Evolutionary conservation across 1,140 invertebrate species (phyloP).

Genomic region (Megalonaias nervosa): DNA sequence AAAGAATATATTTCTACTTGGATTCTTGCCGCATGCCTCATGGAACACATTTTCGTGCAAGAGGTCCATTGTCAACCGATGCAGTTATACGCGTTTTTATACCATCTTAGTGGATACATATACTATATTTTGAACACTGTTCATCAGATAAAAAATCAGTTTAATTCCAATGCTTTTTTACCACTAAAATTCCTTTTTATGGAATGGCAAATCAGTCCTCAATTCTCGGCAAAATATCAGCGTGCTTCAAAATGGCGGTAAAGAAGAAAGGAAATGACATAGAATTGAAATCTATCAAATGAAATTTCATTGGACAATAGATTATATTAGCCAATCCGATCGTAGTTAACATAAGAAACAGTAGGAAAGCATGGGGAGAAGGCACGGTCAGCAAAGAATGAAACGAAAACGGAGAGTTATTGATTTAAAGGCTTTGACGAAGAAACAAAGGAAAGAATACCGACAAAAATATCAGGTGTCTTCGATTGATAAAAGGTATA

Average conservation of each 20-base stretch:
- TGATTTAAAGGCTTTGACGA: constrained; percentile 18
- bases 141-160: constrained; percentile 4
- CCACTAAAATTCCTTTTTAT: not conserved
- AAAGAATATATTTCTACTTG: too few species aligned
- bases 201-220: too few species aligned
- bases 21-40: too few species aligned
- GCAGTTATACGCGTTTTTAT: too few species aligned
- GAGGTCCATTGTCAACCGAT: too few species aligned
- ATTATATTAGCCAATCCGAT: not conserved
- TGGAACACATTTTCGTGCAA: too few species aligned
- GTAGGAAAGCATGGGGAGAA: not conserved
- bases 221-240: not conserved
- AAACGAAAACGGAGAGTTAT: constrained; percentile 21
- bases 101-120: not conserved
- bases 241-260: constrained; percentile 36
- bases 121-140: not conserved
- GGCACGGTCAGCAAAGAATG: not conserved
- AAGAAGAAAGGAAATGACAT: constrained; percentile 6
- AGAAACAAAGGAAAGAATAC: constrained; percentile 25
- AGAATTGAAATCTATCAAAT: not conserved
- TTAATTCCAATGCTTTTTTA: constrained; percentile 6
- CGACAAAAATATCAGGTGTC: constrained; percentile 2
- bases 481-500: not conserved
- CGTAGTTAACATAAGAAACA: not conserved
- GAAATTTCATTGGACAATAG: constrained; percentile 8